phyloP scores from a whole-genome alignment of 2,888 invertebrate species.

The Macrosoma leucophasiata region DNA sequence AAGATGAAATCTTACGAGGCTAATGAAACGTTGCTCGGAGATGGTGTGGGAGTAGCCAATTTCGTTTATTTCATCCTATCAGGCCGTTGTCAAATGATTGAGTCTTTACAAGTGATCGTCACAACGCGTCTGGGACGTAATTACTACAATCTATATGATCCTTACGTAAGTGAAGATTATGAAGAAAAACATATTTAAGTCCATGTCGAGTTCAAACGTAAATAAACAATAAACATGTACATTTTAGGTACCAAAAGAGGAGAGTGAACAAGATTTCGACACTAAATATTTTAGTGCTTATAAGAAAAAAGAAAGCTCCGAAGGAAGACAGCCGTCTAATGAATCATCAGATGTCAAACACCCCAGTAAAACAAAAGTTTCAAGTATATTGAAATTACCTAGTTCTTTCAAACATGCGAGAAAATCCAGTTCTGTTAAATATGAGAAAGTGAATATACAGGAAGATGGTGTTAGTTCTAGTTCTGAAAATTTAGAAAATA shows the following conservation, averaged over 20 bases:
- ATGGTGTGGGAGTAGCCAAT: constrained; percentile 62
- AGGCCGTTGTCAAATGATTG: constrained; percentile 77
- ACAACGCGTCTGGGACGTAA: constrained; percentile 43
- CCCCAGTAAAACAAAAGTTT: constrained; percentile 7
- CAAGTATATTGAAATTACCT: constrained; percentile 22
- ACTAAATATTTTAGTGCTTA: constrained; percentile 60
- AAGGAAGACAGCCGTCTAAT: constrained; percentile 5
- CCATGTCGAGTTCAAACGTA: too few species aligned
- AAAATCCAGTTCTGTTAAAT: constrained; percentile 17
- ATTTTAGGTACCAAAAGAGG: constrained; percentile 43
- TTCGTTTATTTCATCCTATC: constrained; percentile 75
- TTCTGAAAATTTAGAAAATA: too few species aligned
- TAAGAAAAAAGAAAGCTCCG: constrained; percentile 33
- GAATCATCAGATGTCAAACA: constrained; percentile 8
- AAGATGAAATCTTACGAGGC: constrained; percentile 73
- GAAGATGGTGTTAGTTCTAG: constrained; percentile 2
- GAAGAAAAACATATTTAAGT: background rate
- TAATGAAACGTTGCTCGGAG: constrained; percentile 74
- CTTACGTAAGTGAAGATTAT: constrained; percentile 45
- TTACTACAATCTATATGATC: constrained; percentile 63
- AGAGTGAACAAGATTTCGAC: constrained; percentile 63
- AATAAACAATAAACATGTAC: background rate
- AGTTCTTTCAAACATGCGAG: constrained; percentile 22
- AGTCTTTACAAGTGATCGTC: constrained; percentile 66
- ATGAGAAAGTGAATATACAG: constrained; percentile 20